Evolutionary conservation across 2,113 vertebrate genomes (phyloP).

Genomic region (Thymallus thymallus): DNA sequence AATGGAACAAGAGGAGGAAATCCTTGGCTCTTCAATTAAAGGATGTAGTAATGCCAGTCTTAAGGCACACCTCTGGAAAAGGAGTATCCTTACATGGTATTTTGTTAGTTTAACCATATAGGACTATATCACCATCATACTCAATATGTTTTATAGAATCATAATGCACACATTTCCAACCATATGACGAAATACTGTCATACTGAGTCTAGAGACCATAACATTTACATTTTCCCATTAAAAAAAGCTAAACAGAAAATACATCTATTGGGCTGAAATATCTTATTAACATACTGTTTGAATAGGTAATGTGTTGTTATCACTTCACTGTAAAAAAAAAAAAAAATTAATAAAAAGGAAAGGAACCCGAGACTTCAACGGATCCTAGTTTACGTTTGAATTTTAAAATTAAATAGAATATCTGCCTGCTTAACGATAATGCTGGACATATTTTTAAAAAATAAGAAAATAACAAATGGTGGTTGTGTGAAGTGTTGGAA

Average conservation of each 20-base stretch:
- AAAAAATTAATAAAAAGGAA: no score
- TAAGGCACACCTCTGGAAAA: slow-evolving; percentile 34
- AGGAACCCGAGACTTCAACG: slow-evolving; percentile 19
- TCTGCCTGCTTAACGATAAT: slow-evolving; percentile 34
- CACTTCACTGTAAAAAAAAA: neutral
- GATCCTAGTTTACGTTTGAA: slow-evolving; percentile 34
- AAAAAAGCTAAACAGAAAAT: neutral
- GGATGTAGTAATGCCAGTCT: slow-evolving; percentile 39
- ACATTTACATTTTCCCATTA: no score
- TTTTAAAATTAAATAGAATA: slow-evolving; percentile 29
- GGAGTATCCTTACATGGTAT: slow-evolving; percentile 11
- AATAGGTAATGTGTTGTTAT: slow-evolving; percentile 15
- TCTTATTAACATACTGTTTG: neutral
- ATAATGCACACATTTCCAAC: no score
- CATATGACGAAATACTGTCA: no score
- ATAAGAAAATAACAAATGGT: neutral
- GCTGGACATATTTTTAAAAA: slow-evolving; percentile 1
- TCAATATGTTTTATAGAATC: no score
- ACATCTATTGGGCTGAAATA: neutral
- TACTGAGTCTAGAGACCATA: no score
- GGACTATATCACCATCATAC: no score
- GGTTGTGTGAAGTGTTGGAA: neutral
- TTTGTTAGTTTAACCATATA: neutral
- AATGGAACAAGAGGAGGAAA: slow-evolving; percentile 58
- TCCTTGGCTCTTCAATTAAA: slow-evolving; percentile 51